phyloP scores from a whole-genome alignment of 2,797 vertebrate species.

The Cuniculus paca region DNA sequence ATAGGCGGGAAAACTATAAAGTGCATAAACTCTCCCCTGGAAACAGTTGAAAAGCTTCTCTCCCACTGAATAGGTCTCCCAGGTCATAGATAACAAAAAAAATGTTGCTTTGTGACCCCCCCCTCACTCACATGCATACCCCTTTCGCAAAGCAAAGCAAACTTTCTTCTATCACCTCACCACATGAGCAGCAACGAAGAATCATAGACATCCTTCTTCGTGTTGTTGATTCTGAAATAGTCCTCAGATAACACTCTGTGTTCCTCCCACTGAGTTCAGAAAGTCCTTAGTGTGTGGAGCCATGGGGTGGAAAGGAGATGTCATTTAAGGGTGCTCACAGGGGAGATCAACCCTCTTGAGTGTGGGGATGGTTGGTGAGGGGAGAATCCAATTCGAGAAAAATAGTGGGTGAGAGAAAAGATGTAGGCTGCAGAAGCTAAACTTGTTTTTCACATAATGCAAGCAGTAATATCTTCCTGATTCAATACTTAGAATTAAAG shows the following conservation, averaged over 20 bases:
- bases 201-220: background rate
- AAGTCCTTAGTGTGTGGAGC: background rate
- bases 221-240: background rate
- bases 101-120: background rate
- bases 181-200: background rate
- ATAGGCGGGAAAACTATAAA: background rate
- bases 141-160: background rate
- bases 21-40: background rate
- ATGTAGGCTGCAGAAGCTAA: background rate
- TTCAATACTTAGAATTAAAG: background rate
- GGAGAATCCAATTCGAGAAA: background rate
- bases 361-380: too few relatives aligned
- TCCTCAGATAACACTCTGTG: background rate
- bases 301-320: background rate
- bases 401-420: background rate
- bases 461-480: background rate
- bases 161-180: too few relatives aligned
- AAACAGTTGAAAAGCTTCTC: background rate
- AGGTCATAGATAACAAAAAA: background rate
- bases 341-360: background rate
- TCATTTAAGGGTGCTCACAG: background rate
- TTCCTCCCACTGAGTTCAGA: background rate
- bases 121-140: background rate
- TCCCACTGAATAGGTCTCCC: background rate
- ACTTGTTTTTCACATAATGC: background rate